phyloP scores from a whole-genome alignment of 2,113 vertebrate species.

The Struthio camelus region DNA sequence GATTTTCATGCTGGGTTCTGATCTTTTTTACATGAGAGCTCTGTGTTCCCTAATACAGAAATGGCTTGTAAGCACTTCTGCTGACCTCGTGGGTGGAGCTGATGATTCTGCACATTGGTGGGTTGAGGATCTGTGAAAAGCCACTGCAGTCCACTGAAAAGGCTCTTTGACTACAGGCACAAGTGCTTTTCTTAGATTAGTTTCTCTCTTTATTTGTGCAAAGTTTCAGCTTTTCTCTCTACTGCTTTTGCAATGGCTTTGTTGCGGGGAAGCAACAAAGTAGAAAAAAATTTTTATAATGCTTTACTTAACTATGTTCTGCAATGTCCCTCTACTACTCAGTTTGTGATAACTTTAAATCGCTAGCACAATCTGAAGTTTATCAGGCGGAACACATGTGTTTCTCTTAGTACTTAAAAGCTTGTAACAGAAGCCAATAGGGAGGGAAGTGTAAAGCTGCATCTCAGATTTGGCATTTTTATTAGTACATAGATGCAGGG shows the following conservation, averaged over 20 bases:
- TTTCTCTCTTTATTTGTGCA: background rate
- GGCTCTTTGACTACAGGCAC: background rate
- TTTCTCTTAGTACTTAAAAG: background rate
- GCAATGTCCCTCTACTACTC: background rate
- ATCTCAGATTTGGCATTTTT: background rate
- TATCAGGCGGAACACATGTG: background rate
- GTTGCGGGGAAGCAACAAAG: background rate
- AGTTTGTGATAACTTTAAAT: background rate
- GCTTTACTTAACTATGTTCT: background rate
- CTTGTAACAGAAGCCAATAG: background rate
- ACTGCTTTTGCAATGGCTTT: background rate
- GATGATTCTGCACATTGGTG: background rate
- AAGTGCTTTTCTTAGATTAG: background rate
- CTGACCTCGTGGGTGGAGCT: background rate
- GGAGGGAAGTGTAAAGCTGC: background rate
- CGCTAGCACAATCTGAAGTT: background rate
- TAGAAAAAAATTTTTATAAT: background rate
- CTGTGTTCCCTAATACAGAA: background rate
- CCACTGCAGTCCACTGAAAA: background rate
- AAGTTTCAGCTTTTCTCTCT: background rate
- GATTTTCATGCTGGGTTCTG: background rate
- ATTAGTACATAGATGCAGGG: background rate
- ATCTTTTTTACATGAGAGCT: background rate
- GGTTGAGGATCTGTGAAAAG: background rate
- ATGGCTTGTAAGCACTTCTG: background rate